Evolutionary conservation across 2,888 invertebrate genomes (phyloP), one percentile per base, ranked within the genome.

Genomic region (Eubasilissa splendida): DNA sequence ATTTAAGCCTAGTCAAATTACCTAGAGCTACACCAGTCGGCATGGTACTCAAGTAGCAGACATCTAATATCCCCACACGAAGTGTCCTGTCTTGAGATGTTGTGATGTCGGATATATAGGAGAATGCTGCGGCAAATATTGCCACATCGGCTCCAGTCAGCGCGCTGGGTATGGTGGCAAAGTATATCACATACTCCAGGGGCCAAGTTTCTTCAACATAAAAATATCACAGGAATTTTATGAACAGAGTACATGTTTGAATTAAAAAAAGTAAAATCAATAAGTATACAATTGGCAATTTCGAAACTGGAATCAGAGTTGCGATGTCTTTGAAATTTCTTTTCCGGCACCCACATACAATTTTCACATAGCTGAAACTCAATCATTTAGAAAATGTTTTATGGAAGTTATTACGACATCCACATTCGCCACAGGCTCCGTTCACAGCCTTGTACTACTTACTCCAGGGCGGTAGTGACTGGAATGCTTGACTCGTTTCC

Each of bases 41-140:
- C 92, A 96, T 95, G 0, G 97, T 95, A 79, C 94, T 92, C 84
- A 97, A 91, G 86, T 96, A 96, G 85, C 95, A 93, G 0, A 95
- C 92, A 86, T 97, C 97, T 77, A 97, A 87, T 74, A 97, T 93
- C 0, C 96, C 95, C 4, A 97, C 94, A 81, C 97, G 90, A 31
- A 95, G 86, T 0, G 97, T 97, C 80, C 97, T 91, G 84, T 93
- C 92, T 80, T 92, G 88, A 1, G 92, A 85, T 0, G 93, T 91
- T 0, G 96, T 93, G 31, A 96, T 91, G 85, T 97, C 96, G 0
- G 96, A 93, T 71, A 97, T 91, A 86, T 97, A 97, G 0, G 95
- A 91, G 86, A 95, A 96, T 82, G 94, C 94, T 0, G 94, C 93
- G 1, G 95, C 94, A 86, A 96, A 96, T 84, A 96, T 95, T 0